These are phyloP conservation scores for Musca vetustissima DNA, from an alignment of 1,140 invertebrate genomes.

Conservation along the genomic window DNA sequence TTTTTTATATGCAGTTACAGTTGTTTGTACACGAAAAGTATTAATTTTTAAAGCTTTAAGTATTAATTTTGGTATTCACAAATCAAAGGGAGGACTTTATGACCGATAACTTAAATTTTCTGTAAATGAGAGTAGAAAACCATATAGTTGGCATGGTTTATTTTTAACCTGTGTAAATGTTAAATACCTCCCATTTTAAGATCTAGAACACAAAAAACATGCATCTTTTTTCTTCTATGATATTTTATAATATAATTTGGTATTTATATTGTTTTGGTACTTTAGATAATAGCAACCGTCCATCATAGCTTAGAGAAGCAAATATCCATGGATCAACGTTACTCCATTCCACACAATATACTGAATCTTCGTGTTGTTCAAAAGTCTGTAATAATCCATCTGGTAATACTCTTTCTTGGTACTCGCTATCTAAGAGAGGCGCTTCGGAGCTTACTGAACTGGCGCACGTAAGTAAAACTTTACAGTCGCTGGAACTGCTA, in stretches of 20 bases:
- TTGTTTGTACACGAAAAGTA: too few species aligned
- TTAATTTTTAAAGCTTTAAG: too few species aligned
- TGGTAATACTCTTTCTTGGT: conserved; percentile 53
- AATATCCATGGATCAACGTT: conserved; percentile 97
- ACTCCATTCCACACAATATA: conserved; percentile 97
- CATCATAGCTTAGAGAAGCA: conserved; percentile 96
- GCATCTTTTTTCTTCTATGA: too few species aligned
- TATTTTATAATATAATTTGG: conserved; percentile 69
- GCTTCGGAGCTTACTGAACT: conserved; percentile 84
- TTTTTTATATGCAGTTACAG: too few species aligned
- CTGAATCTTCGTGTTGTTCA: conserved; percentile 97
- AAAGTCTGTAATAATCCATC: conserved; percentile 87
- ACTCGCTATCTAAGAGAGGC: conserved; percentile 29
- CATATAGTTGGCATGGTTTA: too few species aligned
- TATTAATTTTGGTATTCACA: too few species aligned
- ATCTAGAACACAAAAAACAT: too few species aligned
- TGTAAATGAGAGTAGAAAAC: too few species aligned
- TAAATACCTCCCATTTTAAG: too few species aligned
- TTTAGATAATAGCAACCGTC: conserved; percentile 86
- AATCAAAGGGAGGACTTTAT: too few species aligned
- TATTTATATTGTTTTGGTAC: conserved; percentile 93
- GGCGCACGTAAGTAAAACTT: conserved; percentile 84
- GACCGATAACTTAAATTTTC: too few species aligned
- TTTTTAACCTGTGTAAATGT: too few species aligned
- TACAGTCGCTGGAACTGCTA: conserved; percentile 90